A percentile compares a stretch with the other conserved stretches of the same genome.
Evolutionary conservation across 2,113 vertebrate genomes (phyloP).

Genomic region (Dromas ardeola): DNA sequence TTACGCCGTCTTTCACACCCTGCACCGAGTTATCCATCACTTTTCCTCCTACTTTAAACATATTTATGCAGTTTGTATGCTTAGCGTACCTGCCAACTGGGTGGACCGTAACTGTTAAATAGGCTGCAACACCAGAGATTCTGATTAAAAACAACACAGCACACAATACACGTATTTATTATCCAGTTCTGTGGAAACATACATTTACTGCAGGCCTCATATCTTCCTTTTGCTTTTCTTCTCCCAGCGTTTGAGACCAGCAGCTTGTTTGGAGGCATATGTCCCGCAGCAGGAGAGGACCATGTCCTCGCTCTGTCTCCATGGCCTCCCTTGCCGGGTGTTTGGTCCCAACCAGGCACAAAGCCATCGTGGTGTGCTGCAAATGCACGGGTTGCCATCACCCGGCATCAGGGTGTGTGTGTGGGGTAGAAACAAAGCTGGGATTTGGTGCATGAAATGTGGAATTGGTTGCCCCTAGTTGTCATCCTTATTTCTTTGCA

Average conservation of each 20-base stretch:
- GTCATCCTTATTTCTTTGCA: not conserved
- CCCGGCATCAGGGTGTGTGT: fast-evolving
- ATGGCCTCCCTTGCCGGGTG: not conserved
- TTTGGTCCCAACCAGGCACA: not conserved
- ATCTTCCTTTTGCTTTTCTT: not conserved
- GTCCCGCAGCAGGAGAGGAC: not conserved
- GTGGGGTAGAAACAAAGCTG: not conserved
- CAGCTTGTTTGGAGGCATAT: not conserved
- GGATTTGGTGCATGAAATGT: not conserved
- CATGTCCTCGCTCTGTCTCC: not conserved
- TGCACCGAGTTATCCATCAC: not conserved
- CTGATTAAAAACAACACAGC: not conserved
- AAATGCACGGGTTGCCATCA: not conserved
- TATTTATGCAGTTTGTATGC: not conserved
- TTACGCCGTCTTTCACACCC: not conserved
- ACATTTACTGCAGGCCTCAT: not conserved
- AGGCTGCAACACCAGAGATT: not conserved
- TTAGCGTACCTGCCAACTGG: not conserved
- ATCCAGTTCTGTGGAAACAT: not conserved
- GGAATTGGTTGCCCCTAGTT: not conserved
- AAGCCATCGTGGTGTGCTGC: not conserved
- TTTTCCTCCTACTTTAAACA: not conserved
- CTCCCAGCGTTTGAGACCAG: not conserved
- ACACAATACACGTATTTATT: fast-evolving
- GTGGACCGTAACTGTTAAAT: not conserved